These are phyloP conservation scores for Leptinotarsa lineolata DNA, from an alignment of 1,140 invertebrate genomes.

Conservation along the genomic window DNA sequence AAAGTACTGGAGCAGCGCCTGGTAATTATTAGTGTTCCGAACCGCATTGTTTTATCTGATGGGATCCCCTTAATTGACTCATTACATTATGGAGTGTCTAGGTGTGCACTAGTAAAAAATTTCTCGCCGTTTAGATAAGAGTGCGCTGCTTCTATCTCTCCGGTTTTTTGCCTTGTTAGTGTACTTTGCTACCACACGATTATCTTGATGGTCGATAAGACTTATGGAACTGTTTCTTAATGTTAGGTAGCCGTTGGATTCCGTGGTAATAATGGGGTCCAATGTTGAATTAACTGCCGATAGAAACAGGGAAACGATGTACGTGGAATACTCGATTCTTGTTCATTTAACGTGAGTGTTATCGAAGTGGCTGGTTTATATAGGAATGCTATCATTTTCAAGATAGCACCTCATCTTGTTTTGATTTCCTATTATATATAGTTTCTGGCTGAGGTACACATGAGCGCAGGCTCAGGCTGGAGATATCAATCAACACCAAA, in stretches of 20 bases:
- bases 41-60: constrained; percentile 48
- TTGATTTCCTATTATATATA: too few relatives aligned
- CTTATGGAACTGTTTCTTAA: constrained; percentile 19
- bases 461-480: too few relatives aligned
- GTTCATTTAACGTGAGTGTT: not conserved
- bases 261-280: constrained; percentile 13
- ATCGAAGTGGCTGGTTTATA: not conserved
- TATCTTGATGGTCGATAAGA: constrained; percentile 41
- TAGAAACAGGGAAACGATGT: not conserved
- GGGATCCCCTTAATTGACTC: constrained; percentile 48
- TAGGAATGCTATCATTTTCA: too few relatives aligned
- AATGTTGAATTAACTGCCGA: constrained; percentile 15
- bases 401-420: too few relatives aligned
- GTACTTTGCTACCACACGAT: constrained; percentile 40
- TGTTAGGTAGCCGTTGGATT: not conserved
- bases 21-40: constrained; percentile 46
- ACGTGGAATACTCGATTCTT: not conserved
- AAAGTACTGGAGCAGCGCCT: constrained; percentile 42
- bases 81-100: constrained; percentile 47
- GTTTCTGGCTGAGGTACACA: too few relatives aligned
- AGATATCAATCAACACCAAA: too few relatives aligned
- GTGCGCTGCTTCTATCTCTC: constrained; percentile 12
- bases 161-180: constrained; percentile 44
- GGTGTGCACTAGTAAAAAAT: constrained; percentile 51
- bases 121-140: constrained; percentile 50